Evolutionary conservation across 2,113 vertebrate species (phyloP).

Genomic region (Apaloderma vittatum): DNA sequence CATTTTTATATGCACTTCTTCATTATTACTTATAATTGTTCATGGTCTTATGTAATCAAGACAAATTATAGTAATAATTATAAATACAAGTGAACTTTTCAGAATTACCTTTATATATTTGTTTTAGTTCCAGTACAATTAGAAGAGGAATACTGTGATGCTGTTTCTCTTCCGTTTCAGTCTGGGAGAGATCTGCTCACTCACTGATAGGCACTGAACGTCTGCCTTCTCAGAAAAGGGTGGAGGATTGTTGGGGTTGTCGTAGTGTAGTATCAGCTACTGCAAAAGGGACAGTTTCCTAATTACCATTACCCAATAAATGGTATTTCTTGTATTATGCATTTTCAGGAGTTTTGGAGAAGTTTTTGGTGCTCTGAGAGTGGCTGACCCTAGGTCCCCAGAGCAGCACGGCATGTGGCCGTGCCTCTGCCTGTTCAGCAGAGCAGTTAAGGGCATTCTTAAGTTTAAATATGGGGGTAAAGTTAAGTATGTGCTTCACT

Average conservation of each 20-base stretch:
- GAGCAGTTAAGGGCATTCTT: neutral
- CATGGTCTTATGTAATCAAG: neutral
- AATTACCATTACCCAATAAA: neutral
- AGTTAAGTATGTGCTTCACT: neutral
- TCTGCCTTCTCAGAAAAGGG: neutral
- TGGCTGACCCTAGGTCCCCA: neutral
- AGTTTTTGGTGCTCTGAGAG: neutral
- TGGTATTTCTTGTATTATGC: neutral
- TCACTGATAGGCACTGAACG: neutral
- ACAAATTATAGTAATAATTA: neutral
- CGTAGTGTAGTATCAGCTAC: neutral
- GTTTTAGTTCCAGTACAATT: neutral
- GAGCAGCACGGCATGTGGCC: neutral
- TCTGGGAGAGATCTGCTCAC: neutral
- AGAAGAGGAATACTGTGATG: constrained; percentile 14
- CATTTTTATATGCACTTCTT: neutral
- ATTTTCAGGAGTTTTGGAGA: neutral
- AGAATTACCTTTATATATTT: neutral
- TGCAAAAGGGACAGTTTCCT: neutral
- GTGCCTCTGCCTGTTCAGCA: neutral
- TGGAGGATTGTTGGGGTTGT: neutral
- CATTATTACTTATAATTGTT: neutral
- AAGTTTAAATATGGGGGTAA: neutral
- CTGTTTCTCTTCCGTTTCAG: neutral
- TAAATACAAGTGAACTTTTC: neutral